phyloP scores from a whole-genome alignment of 2,113 vertebrate species.

The Garra rufa region DNA sequence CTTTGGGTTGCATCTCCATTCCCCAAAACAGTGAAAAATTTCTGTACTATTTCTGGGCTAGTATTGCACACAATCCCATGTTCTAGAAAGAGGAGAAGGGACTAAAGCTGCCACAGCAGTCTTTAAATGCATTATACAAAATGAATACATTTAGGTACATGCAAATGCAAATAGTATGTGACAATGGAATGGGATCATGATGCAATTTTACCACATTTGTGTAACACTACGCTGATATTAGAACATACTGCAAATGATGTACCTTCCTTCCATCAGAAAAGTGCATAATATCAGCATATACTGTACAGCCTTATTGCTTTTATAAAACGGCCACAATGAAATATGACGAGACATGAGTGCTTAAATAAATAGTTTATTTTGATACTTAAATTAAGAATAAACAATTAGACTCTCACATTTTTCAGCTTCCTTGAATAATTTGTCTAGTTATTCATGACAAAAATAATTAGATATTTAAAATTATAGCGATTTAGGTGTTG shows the following conservation, averaged over 20 bases:
- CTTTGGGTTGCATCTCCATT: background rate
- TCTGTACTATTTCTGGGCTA: background rate
- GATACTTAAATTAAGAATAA: background rate
- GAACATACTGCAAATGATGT: background rate
- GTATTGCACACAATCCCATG: background rate
- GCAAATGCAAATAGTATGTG: background rate
- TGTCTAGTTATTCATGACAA: too few species aligned
- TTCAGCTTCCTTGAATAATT: background rate
- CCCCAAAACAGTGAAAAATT: background rate
- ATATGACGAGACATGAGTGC: background rate
- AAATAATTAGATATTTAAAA: too few species aligned
- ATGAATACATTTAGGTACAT: background rate
- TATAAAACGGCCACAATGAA: background rate
- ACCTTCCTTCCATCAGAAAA: background rate
- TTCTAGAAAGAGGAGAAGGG: background rate
- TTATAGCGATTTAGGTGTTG: background rate
- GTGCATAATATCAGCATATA: background rate
- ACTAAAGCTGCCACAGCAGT: background rate
- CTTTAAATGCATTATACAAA: background rate
- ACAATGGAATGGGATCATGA: background rate
- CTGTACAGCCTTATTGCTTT: background rate
- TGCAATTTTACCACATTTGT: background rate
- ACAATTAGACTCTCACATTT: background rate
- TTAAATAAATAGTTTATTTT: background rate
- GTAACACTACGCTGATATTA: background rate